Evolutionary conservation across 2,113 vertebrate species (phyloP).

Genomic region (Pardalotus punctatus): DNA sequence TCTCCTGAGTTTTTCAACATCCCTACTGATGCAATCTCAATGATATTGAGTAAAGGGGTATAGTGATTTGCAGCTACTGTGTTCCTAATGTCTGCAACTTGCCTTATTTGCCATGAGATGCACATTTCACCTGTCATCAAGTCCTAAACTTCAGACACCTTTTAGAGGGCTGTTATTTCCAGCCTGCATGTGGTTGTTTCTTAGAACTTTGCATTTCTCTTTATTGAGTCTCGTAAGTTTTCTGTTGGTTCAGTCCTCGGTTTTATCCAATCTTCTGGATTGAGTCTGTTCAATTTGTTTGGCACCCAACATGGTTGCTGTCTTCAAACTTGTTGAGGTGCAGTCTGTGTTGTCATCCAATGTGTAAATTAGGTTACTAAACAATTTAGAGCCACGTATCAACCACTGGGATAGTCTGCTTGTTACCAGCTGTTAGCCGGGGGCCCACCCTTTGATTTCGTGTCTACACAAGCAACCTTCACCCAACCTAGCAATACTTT

Average conservation of each 20-base stretch:
- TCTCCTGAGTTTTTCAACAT: neutral
- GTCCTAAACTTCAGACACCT: neutral
- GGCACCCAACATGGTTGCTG: neutral
- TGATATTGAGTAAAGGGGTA: neutral
- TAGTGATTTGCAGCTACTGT: neutral
- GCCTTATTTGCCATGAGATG: neutral
- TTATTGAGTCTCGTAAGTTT: neutral
- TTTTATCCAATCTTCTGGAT: neutral
- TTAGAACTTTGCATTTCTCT: neutral
- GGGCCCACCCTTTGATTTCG: neutral
- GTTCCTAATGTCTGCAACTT: neutral
- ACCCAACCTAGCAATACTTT: neutral
- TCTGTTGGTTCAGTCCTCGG: neutral
- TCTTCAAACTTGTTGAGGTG: neutral
- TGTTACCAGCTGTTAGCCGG: neutral
- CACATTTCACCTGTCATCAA: neutral
- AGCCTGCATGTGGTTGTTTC: neutral
- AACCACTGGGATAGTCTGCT: neutral
- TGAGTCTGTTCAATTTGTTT: neutral
- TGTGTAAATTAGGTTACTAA: neutral
- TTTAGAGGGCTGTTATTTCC: neutral
- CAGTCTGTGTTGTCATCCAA: neutral
- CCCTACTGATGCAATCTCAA: neutral
- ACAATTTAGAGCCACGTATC: neutral
- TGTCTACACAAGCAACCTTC: neutral